Base-by-base conservation (phyloP, 1,140 invertebrate genomes). In the Gerris buenoi region DNA sequence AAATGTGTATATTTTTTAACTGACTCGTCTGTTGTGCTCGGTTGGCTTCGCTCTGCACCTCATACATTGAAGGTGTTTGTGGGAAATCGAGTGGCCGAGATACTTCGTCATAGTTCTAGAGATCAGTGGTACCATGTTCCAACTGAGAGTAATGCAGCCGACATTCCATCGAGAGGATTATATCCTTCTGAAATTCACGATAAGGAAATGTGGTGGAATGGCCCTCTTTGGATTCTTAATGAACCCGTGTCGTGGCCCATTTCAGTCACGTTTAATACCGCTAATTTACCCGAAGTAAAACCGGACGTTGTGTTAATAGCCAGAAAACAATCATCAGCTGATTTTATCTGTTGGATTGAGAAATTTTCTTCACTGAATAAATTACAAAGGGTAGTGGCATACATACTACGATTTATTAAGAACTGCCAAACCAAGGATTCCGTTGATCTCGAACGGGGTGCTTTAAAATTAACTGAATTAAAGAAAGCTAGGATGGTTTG, bases 11-110 rank as follows among this genome's bases (percentile, higher is more conserved):
- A 46, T 46, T 46, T 46, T 10, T 46, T 46, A 46, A 46, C 33
- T 23, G 73, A 74, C 63, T 74, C 72, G 3, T 69, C 18, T 0
- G 67, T 73, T 18, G 69, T 65, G 1, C 67, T 73, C n/a, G 1
- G 59, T 15, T 73, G 70, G 71, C 57, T 73, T 14, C 25, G n/a
- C 22, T 25, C 27, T 25, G 66, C 69, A 2, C 14, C 27, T 14
- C 14, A 27, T 33, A 63, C n/a, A 5, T 71, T 70, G 69, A 68
- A 73, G 64, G 65, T 72, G 1, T 75, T 72, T 27, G 70, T 77
- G 0, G 62, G 72, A 0, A 76, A 78, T 70, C 63, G 77, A 33
- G 71, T 79, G 1, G 29, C 65, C 0, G 72, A 77, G 33, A 78
- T 79, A 26, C 66, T 74, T 59, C 69, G 74, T 18, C 23, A 73